These are phyloP conservation scores for Synergus gifuensis DNA, from an alignment of 2,888 invertebrate genomes.

Conservation along the genomic window DNA sequence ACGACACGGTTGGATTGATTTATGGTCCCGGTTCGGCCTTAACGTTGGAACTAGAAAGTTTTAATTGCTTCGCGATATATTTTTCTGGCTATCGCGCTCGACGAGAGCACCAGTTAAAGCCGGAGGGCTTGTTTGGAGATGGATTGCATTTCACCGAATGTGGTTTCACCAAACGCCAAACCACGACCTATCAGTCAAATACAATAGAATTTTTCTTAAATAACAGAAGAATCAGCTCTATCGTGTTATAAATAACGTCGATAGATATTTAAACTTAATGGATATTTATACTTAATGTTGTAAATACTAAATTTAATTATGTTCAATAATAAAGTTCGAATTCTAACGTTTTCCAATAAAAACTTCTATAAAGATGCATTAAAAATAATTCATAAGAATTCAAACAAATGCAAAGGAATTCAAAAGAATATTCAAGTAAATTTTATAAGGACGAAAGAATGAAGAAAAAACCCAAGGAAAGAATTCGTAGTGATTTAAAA, in stretches of 20 bases:
- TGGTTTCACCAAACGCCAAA: slow-evolving; percentile 35
- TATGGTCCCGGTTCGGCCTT: slow-evolving; percentile 57
- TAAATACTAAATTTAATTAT: too few species aligned
- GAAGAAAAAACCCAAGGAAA: too few species aligned
- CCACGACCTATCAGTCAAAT: slow-evolving; percentile 4
- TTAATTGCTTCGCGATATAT: slow-evolving; percentile 65
- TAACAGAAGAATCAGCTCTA: background rate
- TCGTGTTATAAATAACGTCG: background rate
- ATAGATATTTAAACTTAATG: too few species aligned
- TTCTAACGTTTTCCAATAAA: too few species aligned
- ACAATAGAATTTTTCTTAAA: background rate
- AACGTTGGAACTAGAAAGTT: slow-evolving; percentile 65
- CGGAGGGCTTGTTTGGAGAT: slow-evolving; percentile 44
- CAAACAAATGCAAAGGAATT: too few species aligned
- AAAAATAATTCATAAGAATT: too few species aligned
- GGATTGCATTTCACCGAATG: slow-evolving; percentile 42
- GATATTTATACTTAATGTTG: too few species aligned
- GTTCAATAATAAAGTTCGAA: too few species aligned
- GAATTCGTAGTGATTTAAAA: too few species aligned
- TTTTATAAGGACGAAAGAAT: too few species aligned
- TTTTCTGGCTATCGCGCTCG: slow-evolving; percentile 41
- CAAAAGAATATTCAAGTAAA: too few species aligned
- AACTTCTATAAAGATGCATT: too few species aligned
- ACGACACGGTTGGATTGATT: slow-evolving; percentile 56
- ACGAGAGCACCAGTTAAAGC: slow-evolving; percentile 44